These are phyloP conservation scores for Andrena flavipes DNA, from an alignment of 2,888 invertebrate species.

Conservation along the genomic window DNA sequence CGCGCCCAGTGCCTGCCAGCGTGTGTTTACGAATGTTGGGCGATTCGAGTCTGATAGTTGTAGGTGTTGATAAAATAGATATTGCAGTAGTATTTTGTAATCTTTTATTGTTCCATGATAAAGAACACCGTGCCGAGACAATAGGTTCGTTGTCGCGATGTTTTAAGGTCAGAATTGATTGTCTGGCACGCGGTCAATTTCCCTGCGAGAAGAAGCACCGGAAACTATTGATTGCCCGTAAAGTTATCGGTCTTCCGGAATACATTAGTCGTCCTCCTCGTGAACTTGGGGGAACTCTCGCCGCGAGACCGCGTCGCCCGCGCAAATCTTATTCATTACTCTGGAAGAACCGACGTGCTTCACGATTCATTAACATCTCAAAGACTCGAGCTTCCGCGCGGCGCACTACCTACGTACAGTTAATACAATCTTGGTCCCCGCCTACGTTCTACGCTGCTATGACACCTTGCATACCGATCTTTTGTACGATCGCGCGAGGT, in stretches of 20 bases:
- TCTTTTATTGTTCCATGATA: no score
- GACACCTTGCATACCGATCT: not conserved
- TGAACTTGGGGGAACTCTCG: not conserved
- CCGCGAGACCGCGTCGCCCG: not conserved
- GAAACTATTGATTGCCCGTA: slow-evolving; percentile 64
- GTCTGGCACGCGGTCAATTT: slow-evolving; percentile 71
- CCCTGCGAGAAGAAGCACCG: slow-evolving; percentile 54
- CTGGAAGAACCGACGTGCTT: not conserved
- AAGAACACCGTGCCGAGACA: not conserved
- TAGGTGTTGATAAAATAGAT: no score
- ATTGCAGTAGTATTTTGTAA: no score
- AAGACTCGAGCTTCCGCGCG: not conserved
- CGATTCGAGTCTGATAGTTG: no score
- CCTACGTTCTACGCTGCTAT: not conserved
- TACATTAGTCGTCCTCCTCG: slow-evolving; percentile 27
- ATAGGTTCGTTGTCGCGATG: slow-evolving; percentile 61
- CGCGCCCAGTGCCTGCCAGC: not conserved
- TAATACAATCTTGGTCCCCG: not conserved
- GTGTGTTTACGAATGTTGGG: not conserved
- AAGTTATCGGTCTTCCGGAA: slow-evolving; percentile 59
- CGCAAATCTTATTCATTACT: slow-evolving; percentile 34
- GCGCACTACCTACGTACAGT: not conserved
- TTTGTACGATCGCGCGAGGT: not conserved
- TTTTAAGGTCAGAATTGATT: slow-evolving; percentile 66
- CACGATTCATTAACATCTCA: slow-evolving; percentile 24